Percentiles rank a stretch among this genome's conserved stretches.
Evolutionary conservation across 2,113 vertebrate species (phyloP).

Genomic region (Leucosticte australis): DNA sequence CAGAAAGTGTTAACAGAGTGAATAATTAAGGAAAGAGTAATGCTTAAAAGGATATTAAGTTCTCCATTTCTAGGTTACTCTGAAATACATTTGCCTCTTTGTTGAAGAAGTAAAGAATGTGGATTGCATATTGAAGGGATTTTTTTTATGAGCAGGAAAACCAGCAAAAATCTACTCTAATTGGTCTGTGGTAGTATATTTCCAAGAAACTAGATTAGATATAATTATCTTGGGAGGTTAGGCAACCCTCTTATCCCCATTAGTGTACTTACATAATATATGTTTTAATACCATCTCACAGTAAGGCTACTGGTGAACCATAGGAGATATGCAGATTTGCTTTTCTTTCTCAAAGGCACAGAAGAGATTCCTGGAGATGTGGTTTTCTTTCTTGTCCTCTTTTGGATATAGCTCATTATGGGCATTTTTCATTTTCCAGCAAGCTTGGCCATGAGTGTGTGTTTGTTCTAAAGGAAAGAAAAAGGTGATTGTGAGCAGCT

Average conservation of each 20-base stretch:
- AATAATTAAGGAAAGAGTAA: neutral
- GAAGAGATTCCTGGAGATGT: neutral
- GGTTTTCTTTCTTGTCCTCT: neutral
- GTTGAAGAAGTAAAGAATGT: neutral
- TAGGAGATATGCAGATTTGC: neutral
- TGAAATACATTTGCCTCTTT: neutral
- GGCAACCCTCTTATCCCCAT: slow-evolving; percentile 29
- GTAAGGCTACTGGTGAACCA: neutral
- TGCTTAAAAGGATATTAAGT: neutral
- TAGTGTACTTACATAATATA: slow-evolving; percentile 41
- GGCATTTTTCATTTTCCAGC: neutral
- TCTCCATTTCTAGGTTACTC: neutral
- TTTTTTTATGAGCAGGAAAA: neutral
- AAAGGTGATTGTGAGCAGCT: neutral
- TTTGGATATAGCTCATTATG: neutral
- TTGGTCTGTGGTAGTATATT: slow-evolving; percentile 34
- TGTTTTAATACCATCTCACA: slow-evolving; percentile 37
- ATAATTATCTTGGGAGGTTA: slow-evolving; percentile 15
- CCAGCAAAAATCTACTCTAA: neutral
- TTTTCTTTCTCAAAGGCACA: neutral
- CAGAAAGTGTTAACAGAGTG: neutral
- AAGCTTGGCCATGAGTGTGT: neutral
- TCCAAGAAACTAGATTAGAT: slow-evolving; percentile 38
- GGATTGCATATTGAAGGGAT: neutral
- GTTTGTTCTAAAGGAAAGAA: neutral